These are phyloP conservation scores for Ormyrus labotus DNA, from an alignment of 2,888 invertebrate species.

Conservation along the genomic window DNA sequence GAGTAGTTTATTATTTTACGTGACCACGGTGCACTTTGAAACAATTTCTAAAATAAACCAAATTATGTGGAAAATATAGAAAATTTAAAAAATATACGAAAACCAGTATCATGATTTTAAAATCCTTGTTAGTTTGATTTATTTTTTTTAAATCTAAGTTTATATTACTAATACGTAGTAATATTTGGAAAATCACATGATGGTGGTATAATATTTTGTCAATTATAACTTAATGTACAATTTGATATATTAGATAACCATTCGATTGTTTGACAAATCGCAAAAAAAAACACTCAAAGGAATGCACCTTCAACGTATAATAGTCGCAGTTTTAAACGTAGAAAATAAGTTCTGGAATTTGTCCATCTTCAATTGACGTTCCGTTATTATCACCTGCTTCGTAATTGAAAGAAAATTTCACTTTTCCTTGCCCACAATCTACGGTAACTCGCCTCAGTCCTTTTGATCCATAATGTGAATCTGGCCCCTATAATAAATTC, in stretches of 20 bases:
- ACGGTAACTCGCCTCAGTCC: conserved; percentile 86
- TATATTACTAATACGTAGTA: conserved; percentile 43
- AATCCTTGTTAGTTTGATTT: conserved; percentile 54
- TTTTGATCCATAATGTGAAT: conserved; percentile 90
- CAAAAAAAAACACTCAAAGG: conserved; percentile 43
- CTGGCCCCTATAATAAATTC: conserved; percentile 82
- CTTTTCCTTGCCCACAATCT: conserved; percentile 85
- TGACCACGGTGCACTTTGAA: conserved; percentile 27
- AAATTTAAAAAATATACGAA: conserved; percentile 29
- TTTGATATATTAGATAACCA: conserved; percentile 31
- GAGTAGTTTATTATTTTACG: conserved; percentile 57
- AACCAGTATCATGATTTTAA: conserved; percentile 42
- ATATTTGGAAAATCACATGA: conserved; percentile 53
- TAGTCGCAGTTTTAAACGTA: conserved; percentile 77
- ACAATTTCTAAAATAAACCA: conserved; percentile 43
- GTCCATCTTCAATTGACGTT: conserved; percentile 90
- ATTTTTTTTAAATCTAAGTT: conserved; percentile 44
- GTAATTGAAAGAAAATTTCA: conserved; percentile 89
- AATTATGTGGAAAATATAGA: conserved; percentile 44
- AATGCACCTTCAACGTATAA: conserved; percentile 42
- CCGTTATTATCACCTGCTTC: conserved; percentile 92
- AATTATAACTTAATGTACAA: conserved; percentile 49
- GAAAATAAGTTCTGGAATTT: conserved; percentile 92
- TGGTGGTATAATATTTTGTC: conserved; percentile 36
- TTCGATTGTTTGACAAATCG: conserved; percentile 37